Evolutionary conservation across 23 tunicate genomes (phyloP).

Genomic region (Trididemnum miniatum): DNA sequence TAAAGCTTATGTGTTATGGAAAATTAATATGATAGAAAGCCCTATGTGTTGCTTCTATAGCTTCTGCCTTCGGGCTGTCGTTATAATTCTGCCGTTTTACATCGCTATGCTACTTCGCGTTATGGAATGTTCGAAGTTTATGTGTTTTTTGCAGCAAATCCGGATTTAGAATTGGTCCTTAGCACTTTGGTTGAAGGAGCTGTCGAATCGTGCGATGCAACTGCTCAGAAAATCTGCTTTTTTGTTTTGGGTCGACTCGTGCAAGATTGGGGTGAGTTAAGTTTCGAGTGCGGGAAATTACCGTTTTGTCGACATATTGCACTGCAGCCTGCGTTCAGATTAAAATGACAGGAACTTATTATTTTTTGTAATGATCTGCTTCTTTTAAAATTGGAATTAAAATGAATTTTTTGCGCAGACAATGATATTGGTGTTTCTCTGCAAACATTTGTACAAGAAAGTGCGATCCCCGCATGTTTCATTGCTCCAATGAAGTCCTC

Average conservation of each 20-base stretch:
- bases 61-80: neutral
- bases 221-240: conserved; percentile 75
- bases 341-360: too few species aligned
- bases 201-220: conserved; percentile 59
- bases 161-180: conserved; percentile 74
- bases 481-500: conserved; percentile 65
- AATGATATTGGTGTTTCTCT: neutral
- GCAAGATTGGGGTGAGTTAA: conserved; percentile 64
- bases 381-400: too few species aligned
- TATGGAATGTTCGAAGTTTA: conserved; percentile 46
- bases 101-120: conserved; percentile 42
- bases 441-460: conserved; percentile 12
- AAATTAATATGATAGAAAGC: too few species aligned
- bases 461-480: conserved; percentile 81
- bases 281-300: neutral
- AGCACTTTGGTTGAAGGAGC: conserved; percentile 83
- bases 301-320: too few species aligned
- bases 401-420: conserved; percentile 13
- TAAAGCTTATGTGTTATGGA: too few species aligned
- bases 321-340: too few species aligned
- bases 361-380: too few species aligned
- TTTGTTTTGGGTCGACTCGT: conserved; percentile 51
- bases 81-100: neutral
- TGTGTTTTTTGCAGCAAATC: conserved; percentile 23
- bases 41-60: too few species aligned